phyloP scores from a whole-genome alignment of 2,113 vertebrate genomes.

The Silurus glanis region DNA sequence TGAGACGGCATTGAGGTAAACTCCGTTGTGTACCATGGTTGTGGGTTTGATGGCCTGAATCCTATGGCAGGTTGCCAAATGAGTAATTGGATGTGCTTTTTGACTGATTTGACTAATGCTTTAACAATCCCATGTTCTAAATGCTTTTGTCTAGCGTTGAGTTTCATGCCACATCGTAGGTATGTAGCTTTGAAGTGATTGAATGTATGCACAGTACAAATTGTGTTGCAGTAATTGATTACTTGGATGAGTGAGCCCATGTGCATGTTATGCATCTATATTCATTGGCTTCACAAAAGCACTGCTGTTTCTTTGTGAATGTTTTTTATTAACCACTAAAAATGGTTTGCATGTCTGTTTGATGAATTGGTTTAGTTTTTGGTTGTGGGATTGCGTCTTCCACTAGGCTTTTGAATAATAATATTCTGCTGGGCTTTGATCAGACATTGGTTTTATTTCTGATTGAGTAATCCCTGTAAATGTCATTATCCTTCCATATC shows the following conservation, averaged over 20 bases:
- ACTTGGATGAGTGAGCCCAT: slow-evolving; percentile 7
- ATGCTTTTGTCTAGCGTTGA: slow-evolving; percentile 3
- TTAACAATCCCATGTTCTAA: slow-evolving; percentile 10
- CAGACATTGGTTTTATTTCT: slow-evolving; percentile 9
- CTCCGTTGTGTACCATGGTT: background rate
- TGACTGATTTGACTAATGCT: background rate
- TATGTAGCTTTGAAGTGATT: background rate
- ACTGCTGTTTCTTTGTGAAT: slow-evolving; percentile 15
- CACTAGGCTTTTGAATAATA: slow-evolving; percentile 9
- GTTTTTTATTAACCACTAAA: slow-evolving; percentile 17
- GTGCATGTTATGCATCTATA: slow-evolving; percentile 21
- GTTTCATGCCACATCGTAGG: background rate
- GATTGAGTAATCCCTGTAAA: slow-evolving; percentile 16
- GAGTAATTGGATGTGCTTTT: slow-evolving; percentile 25
- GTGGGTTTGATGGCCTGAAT: slow-evolving; percentile 6
- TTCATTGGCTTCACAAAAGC: slow-evolving; percentile 13
- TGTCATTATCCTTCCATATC: slow-evolving; percentile 13
- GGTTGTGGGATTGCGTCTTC: background rate
- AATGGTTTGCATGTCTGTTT: slow-evolving; percentile 7
- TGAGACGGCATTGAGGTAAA: background rate
- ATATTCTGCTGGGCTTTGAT: slow-evolving; percentile 7
- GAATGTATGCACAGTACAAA: background rate
- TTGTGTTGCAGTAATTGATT: slow-evolving; percentile 19
- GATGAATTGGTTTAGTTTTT: slow-evolving; percentile 14
- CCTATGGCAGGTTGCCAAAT: slow-evolving; percentile 4